Percentiles rank a stretch among this genome's conserved stretches.
Conservation (phyloP, 1,140 invertebrate genomes). For the Sitophilus oryzae region DNA sequence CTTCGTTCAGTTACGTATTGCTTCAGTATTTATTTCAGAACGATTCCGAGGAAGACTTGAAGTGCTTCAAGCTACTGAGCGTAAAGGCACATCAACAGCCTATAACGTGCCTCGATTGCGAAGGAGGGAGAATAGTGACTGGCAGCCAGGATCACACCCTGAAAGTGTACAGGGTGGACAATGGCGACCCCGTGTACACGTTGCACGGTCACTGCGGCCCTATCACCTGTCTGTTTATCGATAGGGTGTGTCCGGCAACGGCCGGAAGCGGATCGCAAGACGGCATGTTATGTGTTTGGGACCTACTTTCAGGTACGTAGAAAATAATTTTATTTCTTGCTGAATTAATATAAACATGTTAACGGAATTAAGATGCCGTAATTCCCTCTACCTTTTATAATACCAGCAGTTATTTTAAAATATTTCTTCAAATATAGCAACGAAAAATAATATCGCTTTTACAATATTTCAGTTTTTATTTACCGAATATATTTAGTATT, state of each 20-base stretch:
- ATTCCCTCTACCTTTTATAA: too few relatives aligned
- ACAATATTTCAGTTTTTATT: too few relatives aligned
- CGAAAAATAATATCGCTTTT: too few relatives aligned
- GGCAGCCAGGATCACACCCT: conserved; percentile 91
- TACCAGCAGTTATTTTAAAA: too few relatives aligned
- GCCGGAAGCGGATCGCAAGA: conserved; percentile 91
- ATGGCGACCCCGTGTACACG: conserved; percentile 75
- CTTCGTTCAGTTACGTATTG: too few relatives aligned
- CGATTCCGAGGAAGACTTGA: conserved; percentile 53
- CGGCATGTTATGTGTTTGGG: conserved; percentile 90
- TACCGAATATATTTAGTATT: too few relatives aligned
- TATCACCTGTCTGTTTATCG: conserved; percentile 85
- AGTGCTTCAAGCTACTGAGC: conserved; percentile 63
- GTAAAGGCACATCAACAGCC: conserved; percentile 86
- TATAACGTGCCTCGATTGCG: conserved; percentile 80
- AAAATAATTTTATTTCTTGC: too few relatives aligned
- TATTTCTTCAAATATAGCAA: too few relatives aligned
- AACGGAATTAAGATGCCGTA: too few relatives aligned
- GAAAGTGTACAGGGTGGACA: conserved; percentile 73
- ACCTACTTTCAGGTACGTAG: conserved; percentile 73
- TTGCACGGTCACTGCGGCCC: conserved; percentile 91
- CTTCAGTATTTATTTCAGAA: conserved; percentile 14
- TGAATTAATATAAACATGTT: too few relatives aligned
- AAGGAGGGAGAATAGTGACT: conserved; percentile 78
- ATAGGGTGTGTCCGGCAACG: conserved; percentile 71